A percentile compares a stretch with the other conserved stretches of the same genome.
These are phyloP conservation scores for Meghimatium bilineatum DNA, from an alignment of 2,888 invertebrate species.

Conservation along the genomic window DNA sequence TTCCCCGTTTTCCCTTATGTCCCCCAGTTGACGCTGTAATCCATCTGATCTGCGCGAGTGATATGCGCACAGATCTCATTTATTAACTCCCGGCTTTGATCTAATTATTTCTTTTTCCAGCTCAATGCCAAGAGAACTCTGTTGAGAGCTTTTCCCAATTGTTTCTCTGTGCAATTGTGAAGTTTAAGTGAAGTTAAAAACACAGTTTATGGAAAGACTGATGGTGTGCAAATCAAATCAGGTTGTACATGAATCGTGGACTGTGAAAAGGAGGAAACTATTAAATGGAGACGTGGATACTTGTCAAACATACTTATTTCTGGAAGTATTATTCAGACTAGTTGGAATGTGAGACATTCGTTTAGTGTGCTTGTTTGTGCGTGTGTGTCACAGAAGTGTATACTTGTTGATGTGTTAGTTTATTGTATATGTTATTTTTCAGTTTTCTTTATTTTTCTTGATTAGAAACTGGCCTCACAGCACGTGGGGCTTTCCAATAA, in stretches of 20 bases:
- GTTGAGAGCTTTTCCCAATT: neutral
- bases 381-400: neutral
- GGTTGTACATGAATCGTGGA: neutral
- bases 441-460: too few species aligned
- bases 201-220: constrained; percentile 4
- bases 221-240: neutral
- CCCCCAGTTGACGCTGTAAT: constrained; percentile 21
- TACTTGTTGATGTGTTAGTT: too few species aligned
- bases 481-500: too few species aligned
- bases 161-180: neutral
- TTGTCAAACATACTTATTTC: neutral
- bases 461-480: too few species aligned
- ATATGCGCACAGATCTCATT: constrained; percentile 24
- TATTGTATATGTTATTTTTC: too few species aligned
- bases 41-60: constrained; percentile 26
- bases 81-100: constrained; percentile 39
- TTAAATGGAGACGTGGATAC: neutral
- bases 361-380: neutral
- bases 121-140: neutral
- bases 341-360: too few species aligned
- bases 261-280: neutral
- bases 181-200: neutral
- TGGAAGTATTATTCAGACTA: neutral
- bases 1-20: constrained; percentile 22
- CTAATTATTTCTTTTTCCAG: constrained; percentile 21